Evolutionary conservation across 1,140 invertebrate genomes (phyloP), one percentile per base, ranked within the genome.

Genomic region (Campoletis sonorensis): DNA sequence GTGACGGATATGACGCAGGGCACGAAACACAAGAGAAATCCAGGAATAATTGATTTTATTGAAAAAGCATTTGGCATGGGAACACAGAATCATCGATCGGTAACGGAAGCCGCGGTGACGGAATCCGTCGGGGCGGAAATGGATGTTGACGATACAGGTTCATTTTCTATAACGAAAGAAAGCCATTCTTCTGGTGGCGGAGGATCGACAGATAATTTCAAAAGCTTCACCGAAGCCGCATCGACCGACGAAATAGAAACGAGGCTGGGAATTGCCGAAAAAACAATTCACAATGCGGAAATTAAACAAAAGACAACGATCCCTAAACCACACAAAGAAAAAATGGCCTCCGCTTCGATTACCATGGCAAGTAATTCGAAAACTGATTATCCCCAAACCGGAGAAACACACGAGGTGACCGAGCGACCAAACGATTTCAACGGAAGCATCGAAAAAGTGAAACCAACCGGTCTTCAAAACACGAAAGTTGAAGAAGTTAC

Each of bases 41-140:
- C 76, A 45, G 76, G 76, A 40, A 78, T 78, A 64, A 45, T 67
- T 4, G 76, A 78, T 23, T 78, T 78, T n/a, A 10, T 78, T 21
- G 45, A 78, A 61, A 78, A 78, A 37, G 51, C 76, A 0, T 78
- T 78, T 67, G 37, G 76, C 13, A 27, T 64, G 16, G 76, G 33
- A 26, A 18, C 18, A 8, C 64, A 64, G 15, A 18, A 67, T 23
- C 61, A 77, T 77, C 13, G 26, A 16, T 26, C 76, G 18, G 67
- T 26, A 40, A 78, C 61, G n/a, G 45, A 15, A 37, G 33, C 58
- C 3, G 67, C 76, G 3, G 10, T 78, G 40, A 45, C 76, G n/a
- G 45, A 40, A 18, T 78, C 58, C 21, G 76, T 45, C 13, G 67
- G 58, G 11, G 49, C 76, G 11, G 45, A n/a, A n/a, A 78, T 30